Evolutionary conservation across 1,140 invertebrate species (phyloP), one percentile per base, ranked within the genome.

Genomic region (Megalonaias nervosa): DNA sequence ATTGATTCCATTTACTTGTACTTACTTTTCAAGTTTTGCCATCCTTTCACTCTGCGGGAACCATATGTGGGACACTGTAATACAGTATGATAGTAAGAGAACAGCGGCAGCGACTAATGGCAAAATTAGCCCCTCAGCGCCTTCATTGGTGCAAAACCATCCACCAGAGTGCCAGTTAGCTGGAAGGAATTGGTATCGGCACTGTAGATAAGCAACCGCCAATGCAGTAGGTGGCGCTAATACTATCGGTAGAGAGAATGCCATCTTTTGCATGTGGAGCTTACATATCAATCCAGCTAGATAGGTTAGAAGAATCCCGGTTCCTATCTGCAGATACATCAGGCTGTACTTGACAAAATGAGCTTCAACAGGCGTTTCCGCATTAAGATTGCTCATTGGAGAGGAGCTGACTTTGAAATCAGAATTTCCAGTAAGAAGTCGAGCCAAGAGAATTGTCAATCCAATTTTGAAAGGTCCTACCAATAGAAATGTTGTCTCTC

Each of bases 1-100:
- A 68, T 56, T 19, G 0, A 2, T 38, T 12, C 60, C 60, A 61
- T 15, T 17, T 48, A 38, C 14, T 88, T 86, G 91, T 48, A 38
- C 14, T 88, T 86, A 91, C 91, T 98, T 98, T 88, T 99, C 98
- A 1, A 97, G 98, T 19, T 96, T 95, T 0, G 98, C 98, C 81
- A 99, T 93, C 93, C 98, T 94, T 92, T 99, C 98, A 85, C 96
- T 97, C 92, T 99, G 98, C 1, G 98, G 98, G 3, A 95, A 98
- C 98, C 98, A 99, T 67, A 99, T 97, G 87, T 99, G 98, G 56
- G 99, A 92, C 0, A 97, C 96, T 19, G 99, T 96, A 96, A 97
- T 98, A 0, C 96, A 96, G 90, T 99, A 97, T 0, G 97, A 98
- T 1, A 99, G 90, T 58, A 99, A 92, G 96, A 97, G 98, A 5